Evolutionary conservation across 2,797 vertebrate species (phyloP), one percentile per base, ranked within the genome.

Genomic region (Alca torda): DNA sequence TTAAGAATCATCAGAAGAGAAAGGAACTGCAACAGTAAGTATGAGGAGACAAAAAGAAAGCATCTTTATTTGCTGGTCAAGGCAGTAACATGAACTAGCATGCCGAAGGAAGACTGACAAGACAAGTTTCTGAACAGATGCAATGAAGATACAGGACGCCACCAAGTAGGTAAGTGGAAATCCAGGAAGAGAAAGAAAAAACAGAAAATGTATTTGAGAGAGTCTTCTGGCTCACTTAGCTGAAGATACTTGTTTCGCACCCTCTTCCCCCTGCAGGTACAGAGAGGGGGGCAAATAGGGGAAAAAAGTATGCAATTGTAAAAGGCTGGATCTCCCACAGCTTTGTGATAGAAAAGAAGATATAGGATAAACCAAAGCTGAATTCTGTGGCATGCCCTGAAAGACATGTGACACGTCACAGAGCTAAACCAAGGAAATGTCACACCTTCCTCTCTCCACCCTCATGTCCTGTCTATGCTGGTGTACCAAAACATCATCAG

Each of bases 281-380:
- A 15, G 31, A 4, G 0, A 2, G 1, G 17, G 9, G 33, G 21
- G 46, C 19, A 20, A 45, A 45, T 45, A 45, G 41, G 45, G 21
- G 21, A 23, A 23, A 48, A 23, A 48, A 48, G 46, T 11, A 2
- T 23, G 46, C 46, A 23, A 11, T 46, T 46, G 46, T 46, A 46
- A 48, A 48, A 48, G 46, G 46, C 46, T 48, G 21, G 11, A 20
- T 48, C 46, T 48, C 46, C 46, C 46, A 48, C 21, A 48, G 46
- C 46, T 48, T 48, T 48, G 11, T 48, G 46, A 48, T 48, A 48
- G 46, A 37, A 48, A 48, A 48, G 23, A 48, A 48, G 6, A 48
- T 23, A 48, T 4, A 48, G 46, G 46, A 48, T 48, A 48, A 48
- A 48, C 46, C 46, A 48, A 48, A 48, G 21, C 46, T 48, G 46